These are phyloP conservation scores for Heliangelus exortis DNA, from an alignment of 2,797 vertebrate species.

Conservation along the genomic window DNA sequence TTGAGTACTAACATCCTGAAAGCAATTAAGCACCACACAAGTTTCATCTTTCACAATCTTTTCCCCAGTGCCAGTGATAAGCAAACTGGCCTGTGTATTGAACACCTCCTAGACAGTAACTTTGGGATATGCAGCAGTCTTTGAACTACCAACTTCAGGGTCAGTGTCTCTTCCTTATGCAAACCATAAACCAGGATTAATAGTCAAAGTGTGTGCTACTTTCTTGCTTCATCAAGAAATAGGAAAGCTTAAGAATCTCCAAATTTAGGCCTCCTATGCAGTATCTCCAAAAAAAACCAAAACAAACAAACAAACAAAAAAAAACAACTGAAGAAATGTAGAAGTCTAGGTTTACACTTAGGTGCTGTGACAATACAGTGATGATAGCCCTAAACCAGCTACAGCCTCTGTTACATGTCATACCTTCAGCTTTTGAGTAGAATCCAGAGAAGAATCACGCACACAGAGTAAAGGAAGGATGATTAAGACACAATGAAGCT, in stretches of 20 bases:
- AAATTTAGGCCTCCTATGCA: background rate
- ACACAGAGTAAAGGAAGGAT: background rate
- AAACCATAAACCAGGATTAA: background rate
- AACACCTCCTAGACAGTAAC: background rate
- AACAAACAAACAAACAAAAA: too few species aligned
- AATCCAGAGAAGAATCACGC: background rate
- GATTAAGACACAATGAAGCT: background rate
- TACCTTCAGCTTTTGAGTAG: background rate
- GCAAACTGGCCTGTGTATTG: background rate
- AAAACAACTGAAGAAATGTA: background rate
- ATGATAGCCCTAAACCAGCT: background rate
- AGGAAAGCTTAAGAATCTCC: background rate
- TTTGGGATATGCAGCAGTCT: background rate
- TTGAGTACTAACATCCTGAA: background rate
- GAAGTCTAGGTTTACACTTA: background rate
- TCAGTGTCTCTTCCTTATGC: background rate
- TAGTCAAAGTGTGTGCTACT: background rate
- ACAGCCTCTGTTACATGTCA: background rate
- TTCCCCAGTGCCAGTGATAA: background rate
- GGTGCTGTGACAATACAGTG: background rate
- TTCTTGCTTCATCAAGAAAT: background rate
- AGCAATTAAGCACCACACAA: background rate
- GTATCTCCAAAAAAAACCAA: background rate
- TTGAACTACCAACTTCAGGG: background rate
- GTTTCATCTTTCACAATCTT: background rate